Base-by-base conservation (phyloP, 2,888 invertebrate species). In the Stenurella melanura region DNA sequence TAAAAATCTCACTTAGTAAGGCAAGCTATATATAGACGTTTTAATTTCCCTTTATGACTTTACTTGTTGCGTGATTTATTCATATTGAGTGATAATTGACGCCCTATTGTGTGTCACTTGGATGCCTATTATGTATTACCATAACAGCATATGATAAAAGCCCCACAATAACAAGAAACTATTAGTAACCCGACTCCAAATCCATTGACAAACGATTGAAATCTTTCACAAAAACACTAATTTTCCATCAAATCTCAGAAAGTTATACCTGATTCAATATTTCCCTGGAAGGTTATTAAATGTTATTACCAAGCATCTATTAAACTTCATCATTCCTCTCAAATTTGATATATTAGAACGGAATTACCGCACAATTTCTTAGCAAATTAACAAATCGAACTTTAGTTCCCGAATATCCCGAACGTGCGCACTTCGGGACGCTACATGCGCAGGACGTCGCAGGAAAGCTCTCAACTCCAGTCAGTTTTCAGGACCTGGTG, bases 391-490 rank as follows among this genome's bases (percentile, higher is more conserved):
- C 87, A 87, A 88, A 88, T 89, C 88, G 88, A 89, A 88, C 86
- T 82, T 86, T 86, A 85, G 87, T 87, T 85, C 84, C 76, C 80
- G 79, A 79, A 82, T 80, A 82, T 80, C 81, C 85, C 83, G 91
- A 92, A 88, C 89, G 91, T 86, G 91, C 92, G 86, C 90, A 91
- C 82, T 74, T 67, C 61, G 30, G 78, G 85, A 83, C 86, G 88
- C 90, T 79, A 83, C 87, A 79, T 88, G 89, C 89, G 89, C 91
- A 92, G 90, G 92, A 82, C 91, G 91, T 91, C 81, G 70, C 57
- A 26, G 68, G 50, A 76, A 78, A 76, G 78, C 77, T 61, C 87
- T 83, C 91, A 91, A 85, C 87, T 87, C 86, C 88, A 90, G 90
- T 90, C 86, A 84, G 85, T 85, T 86, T 87, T 86, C 87, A 88